Evolutionary conservation across 2,797 vertebrate species (phyloP), one percentile per base, ranked within the genome.

Genomic region (Eospalax fontanierii): DNA sequence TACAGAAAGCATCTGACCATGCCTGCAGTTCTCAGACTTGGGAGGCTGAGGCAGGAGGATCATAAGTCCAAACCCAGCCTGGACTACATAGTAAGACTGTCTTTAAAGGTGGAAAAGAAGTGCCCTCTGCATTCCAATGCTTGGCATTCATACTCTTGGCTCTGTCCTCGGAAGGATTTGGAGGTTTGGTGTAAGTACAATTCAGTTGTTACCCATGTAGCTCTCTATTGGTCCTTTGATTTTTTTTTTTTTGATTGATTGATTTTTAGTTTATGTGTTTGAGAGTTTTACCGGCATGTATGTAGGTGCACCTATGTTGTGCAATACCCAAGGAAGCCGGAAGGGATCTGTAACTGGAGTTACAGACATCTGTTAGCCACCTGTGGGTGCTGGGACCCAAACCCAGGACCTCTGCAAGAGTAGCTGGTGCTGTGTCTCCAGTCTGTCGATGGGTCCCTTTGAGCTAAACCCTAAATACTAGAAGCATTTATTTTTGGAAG

Each of bases 61-160:
- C n/a, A 18, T 24, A 38, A 80, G 46, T 57, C 57, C 65, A 35
- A 70, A 54, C 18, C 35, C 65, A 70, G 12, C 35, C 24, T 33
- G 7, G 46, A n/a, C 26, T 33, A 28, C 22, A 14, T 7, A 78
- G 59, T 26, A 35, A 28, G 35, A 40, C 19, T 40, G 9, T 50
- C 10, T 66, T 6, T 21, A 89, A 63, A 54, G 15, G 54, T 12
- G 3, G 15, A 46, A 43, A 28, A 46, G 24, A n/a, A 71, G 66
- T n/a, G 15, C 7, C 35, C 40, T 18, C 73, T 75, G 73, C 38
- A 35, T 15, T 75, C 28, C 19, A 43, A 4, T 1, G 30, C 21
- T 33, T 22, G 0, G 16, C 3, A 0, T 30, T 71, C 7, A 11
- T 24, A 6, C 14, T n/a, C 28, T 1, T 4, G 0, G 35, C 14